A percentile compares a stretch with the other conserved stretches of the same genome.
These are phyloP conservation scores for Triplophysa yarkandensis DNA, from an alignment of 2,797 vertebrate species.

Conservation along the genomic window DNA sequence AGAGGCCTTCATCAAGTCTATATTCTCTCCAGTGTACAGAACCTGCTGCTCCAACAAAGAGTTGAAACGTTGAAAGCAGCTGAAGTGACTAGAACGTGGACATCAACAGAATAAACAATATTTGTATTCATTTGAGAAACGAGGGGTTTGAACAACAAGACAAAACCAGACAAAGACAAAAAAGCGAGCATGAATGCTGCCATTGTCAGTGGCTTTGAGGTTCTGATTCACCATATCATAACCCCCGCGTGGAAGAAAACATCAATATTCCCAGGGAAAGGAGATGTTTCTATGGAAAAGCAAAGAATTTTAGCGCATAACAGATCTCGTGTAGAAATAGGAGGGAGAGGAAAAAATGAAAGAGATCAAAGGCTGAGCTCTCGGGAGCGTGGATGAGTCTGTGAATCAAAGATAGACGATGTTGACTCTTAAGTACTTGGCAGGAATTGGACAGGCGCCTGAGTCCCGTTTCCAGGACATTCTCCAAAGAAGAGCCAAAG, in stretches of 20 bases:
- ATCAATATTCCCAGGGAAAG: constrained; percentile 97
- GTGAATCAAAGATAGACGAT: constrained; percentile 90
- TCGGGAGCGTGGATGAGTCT: constrained; percentile 80
- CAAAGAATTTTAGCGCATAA: constrained; percentile 93
- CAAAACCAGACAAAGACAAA: constrained; percentile 73
- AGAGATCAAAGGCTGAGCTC: constrained; percentile 91
- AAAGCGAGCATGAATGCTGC: constrained; percentile 84
- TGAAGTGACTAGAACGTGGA: constrained; percentile 83
- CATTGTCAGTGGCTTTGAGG: constrained; percentile 91
- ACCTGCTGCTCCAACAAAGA: constrained; percentile 88
- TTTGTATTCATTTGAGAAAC: constrained; percentile 92
- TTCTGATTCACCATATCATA: constrained; percentile 99
- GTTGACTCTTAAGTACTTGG: constrained; percentile 88
- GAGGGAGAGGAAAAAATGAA: constrained; percentile 74
- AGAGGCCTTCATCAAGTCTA: constrained; percentile 67
- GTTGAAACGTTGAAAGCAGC: constrained; percentile 84
- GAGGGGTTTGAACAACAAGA: constrained; percentile 76
- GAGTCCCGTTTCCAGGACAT: constrained; percentile 77
- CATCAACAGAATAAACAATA: constrained; percentile 89
- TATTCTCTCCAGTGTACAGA: constrained; percentile 82
- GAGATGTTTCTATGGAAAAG: constrained; percentile 99
- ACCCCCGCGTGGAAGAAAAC: constrained; percentile 98
- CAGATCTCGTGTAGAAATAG: constrained; percentile 84
- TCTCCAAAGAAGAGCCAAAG: constrained; percentile 72
- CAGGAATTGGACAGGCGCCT: constrained; percentile 70